phyloP scores from a whole-genome alignment of 1,140 invertebrate genomes.

The Drosophila ohnishii region DNA sequence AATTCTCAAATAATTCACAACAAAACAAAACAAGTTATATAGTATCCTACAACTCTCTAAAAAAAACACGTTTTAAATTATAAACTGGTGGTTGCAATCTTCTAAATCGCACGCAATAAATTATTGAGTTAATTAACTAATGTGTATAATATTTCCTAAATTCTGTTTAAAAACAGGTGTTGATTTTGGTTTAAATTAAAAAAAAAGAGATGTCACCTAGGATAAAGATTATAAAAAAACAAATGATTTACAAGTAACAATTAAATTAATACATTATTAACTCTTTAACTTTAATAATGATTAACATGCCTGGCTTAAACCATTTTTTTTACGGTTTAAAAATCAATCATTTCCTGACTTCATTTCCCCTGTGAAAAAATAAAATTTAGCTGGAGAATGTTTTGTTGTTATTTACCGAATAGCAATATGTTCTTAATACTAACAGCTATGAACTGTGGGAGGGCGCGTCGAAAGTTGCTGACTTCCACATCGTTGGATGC shows the following conservation, averaged over 20 bases:
- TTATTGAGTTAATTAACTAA: neutral
- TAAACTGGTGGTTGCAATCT: neutral
- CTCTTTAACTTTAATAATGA: slow-evolving; percentile 12
- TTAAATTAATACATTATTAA: neutral
- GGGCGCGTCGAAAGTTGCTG: slow-evolving; percentile 83
- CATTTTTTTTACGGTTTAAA: neutral
- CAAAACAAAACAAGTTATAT: neutral
- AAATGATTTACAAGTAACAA: neutral
- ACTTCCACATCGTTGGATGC: slow-evolving; percentile 71
- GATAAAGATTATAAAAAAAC: neutral
- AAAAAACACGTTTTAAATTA: slow-evolving; percentile 1
- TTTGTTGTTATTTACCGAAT: slow-evolving; percentile 82
- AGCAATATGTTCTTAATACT: slow-evolving; percentile 87
- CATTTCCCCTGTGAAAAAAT: slow-evolving; percentile 30
- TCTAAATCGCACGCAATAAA: neutral
- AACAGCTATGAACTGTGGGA: slow-evolving; percentile 86
- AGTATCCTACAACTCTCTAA: neutral
- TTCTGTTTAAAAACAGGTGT: neutral
- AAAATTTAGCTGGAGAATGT: slow-evolving; percentile 12
- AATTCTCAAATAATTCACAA: neutral
- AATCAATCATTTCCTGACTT: neutral
- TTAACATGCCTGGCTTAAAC: neutral
- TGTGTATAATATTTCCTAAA: neutral
- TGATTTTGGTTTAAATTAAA: no score
- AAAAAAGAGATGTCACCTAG: neutral